Evolutionary conservation across 2,888 invertebrate species (phyloP), one percentile per base, ranked within the genome.

Genomic region (Cryptocephalus moraei): DNA sequence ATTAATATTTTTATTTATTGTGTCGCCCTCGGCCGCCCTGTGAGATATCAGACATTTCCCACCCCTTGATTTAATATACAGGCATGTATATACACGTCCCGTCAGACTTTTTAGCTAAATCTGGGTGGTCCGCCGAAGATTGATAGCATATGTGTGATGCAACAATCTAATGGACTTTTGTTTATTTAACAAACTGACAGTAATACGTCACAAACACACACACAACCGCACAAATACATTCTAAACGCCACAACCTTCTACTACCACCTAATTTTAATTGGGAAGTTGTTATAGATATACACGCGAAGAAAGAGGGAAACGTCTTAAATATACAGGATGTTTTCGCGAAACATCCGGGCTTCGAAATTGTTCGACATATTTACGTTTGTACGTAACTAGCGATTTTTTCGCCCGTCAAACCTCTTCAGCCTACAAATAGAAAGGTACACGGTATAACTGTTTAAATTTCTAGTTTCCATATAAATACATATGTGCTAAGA

Each of bases 161-260:
- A 70, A 70, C 69, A 70, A 65, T 68, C 66, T 71, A 71, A 71
- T 71, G 71, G 71, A 70, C 60, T 68, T 59, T 53, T 71, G 71
- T 71, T 70, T 71, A 67, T 68, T 69, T 69, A 70, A 69, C 65
- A 62, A 68, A 65, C 67, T 67, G 68, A 68, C 67, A 68, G 67
- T 59, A 63, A 67, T 65, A 65, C 64, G 64, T 64, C 67, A 66
- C 66, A 61, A 49, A 52, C 51, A 22, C 22, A 22, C 12, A 11
- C 36, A 36, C 36, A 36, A n/a, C n/a, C 12, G n/a, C 11, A 36
- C 11, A 36, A 36, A 12, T 12, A 12, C n/a, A n/a, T 36, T 36
- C 12, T 36, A 36, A 36, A 36, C 12, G 36, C 36, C 12, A 36
- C 36, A 36, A n/a, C 36, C n/a, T 36, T 22, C 22, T 36, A 36